Evolutionary conservation across 2,797 vertebrate genomes (phyloP).

Genomic region (Pangasius larnaudii): DNA sequence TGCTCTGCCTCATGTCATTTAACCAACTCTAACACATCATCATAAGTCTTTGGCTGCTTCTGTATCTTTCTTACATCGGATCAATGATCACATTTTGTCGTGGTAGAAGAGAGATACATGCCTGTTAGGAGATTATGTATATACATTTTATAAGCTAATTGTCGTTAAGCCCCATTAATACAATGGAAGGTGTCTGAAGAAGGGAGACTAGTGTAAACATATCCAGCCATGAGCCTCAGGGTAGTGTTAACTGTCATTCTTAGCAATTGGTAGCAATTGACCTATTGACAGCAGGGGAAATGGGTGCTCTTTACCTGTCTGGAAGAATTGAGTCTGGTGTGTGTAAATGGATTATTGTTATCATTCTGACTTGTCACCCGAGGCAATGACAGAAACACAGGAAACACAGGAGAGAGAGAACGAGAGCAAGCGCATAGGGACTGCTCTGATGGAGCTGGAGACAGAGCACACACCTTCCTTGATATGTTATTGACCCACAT

Average conservation of each 20-base stretch:
- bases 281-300: constrained; percentile 66
- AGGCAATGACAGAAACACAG: constrained; percentile 42
- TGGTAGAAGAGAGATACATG: not conserved
- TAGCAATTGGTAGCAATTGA: constrained; percentile 66
- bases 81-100: not conserved
- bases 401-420: not conserved
- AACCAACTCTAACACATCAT: not conserved
- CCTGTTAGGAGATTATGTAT: not conserved
- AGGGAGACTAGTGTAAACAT: constrained; percentile 33
- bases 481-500: not conserved
- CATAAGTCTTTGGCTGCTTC: not conserved
- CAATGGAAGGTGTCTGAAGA: not conserved
- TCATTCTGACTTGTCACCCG: constrained; percentile 54
- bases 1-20: not conserved
- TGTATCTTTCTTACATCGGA: not conserved
- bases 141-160: not conserved
- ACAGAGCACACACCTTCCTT: not conserved
- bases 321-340: constrained; percentile 45
- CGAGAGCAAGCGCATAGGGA: not conserved
- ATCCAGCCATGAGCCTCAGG: constrained; percentile 40
- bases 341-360: constrained; percentile 50
- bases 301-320: constrained; percentile 60
- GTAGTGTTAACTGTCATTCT: constrained; percentile 61
- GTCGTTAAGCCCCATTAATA: not conserved
- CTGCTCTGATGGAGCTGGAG: constrained; percentile 7